Percentiles rank a stretch among this genome's conserved stretches.
Conservation (phyloP, 2,888 invertebrate species). For the Limnephilus rhombicus region DNA sequence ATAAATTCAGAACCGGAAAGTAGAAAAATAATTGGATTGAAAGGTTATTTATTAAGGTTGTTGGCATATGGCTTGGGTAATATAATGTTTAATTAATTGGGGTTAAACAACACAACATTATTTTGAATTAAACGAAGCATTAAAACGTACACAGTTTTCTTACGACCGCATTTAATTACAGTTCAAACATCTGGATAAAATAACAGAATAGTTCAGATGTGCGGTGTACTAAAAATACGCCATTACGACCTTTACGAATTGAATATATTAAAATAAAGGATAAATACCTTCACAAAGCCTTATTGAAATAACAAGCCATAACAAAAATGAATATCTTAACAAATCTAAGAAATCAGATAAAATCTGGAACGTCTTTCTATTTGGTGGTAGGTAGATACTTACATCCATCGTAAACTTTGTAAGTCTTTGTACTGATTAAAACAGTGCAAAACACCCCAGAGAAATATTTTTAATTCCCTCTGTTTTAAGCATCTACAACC, state of each 20-base stretch:
- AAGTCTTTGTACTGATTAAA: conserved; percentile 3
- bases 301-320: background rate
- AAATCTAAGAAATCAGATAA: background rate
- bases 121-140: background rate
- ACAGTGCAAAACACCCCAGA: background rate
- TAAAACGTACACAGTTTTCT: background rate
- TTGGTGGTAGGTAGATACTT: background rate
- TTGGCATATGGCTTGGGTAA: no score
- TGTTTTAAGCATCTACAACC: background rate
- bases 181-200: background rate
- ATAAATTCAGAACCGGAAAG: no score
- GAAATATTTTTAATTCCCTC: background rate
- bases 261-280: background rate
- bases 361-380: background rate
- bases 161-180: background rate
- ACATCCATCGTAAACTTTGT: background rate
- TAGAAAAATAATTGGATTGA: no score
- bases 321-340: background rate
- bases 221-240: background rate
- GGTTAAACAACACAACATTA: background rate
- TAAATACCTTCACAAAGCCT: background rate
- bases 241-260: background rate
- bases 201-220: background rate
- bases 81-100: background rate
- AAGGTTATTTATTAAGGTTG: no score